A percentile compares a stretch with the other conserved stretches of the same genome.
These are phyloP conservation scores for Myripristis murdjan DNA, from an alignment of 2,797 vertebrate genomes.

Conservation along the genomic window DNA sequence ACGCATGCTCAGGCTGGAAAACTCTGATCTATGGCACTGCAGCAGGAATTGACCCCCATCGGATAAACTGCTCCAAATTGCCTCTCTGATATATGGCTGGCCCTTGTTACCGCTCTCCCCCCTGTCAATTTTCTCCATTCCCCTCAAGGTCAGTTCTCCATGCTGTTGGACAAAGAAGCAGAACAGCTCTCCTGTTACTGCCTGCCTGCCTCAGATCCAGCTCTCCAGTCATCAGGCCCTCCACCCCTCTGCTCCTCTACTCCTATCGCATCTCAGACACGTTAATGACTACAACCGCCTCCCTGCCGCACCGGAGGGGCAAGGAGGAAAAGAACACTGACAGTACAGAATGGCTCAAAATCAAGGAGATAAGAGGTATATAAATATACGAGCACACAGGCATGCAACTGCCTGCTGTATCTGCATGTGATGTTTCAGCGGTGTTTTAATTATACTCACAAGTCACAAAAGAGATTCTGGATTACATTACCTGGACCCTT, in stretches of 20 bases:
- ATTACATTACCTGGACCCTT: too few relatives aligned
- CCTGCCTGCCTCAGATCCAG: constrained; percentile 52
- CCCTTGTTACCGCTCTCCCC: constrained; percentile 81
- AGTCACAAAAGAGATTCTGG: neutral
- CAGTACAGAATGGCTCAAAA: constrained; percentile 58
- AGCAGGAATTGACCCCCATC: constrained; percentile 85
- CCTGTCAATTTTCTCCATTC: constrained; percentile 82
- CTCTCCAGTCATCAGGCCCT: constrained; percentile 17
- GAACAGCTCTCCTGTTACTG: constrained; percentile 68
- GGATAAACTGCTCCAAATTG: constrained; percentile 87
- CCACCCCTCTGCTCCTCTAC: constrained; percentile 29
- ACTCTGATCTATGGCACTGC: constrained; percentile 82
- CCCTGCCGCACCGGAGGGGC: constrained; percentile 28
- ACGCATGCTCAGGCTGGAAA: constrained; percentile 70
- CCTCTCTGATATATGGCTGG: constrained; percentile 86
- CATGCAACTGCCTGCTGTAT: neutral
- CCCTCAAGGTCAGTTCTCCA: constrained; percentile 84
- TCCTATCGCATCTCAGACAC: constrained; percentile 59
- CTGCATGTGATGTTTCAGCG: constrained; percentile 16
- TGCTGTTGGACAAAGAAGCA: constrained; percentile 77
- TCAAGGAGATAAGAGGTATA: constrained; percentile 38
- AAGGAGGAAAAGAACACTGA: constrained; percentile 41
- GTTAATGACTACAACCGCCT: constrained; percentile 67
- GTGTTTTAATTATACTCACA: constrained; percentile 9
- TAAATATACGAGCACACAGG: constrained; percentile 40